These are phyloP conservation scores for Emmelina monodactyla DNA, from an alignment of 2,888 invertebrate genomes.

Conservation along the genomic window DNA sequence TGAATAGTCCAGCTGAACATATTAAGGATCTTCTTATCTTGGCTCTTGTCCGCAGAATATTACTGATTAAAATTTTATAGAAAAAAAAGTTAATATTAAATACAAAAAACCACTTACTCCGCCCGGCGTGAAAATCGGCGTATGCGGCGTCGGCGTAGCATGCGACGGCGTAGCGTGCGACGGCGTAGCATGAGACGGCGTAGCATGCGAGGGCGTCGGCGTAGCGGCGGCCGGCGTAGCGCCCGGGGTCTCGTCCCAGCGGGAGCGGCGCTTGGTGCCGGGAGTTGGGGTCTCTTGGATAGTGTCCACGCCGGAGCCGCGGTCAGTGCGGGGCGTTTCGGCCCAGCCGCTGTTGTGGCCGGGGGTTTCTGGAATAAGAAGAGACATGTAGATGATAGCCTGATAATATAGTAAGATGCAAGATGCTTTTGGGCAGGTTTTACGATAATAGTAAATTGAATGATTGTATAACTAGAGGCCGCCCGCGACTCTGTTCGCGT, in stretches of 20 bases:
- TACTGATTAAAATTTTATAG: too few relatives aligned
- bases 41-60: too few relatives aligned
- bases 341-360: slow-evolving; percentile 98
- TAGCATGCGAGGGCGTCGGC: slow-evolving; percentile 75
- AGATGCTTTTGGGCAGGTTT: too few relatives aligned
- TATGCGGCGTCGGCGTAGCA: slow-evolving; percentile 70
- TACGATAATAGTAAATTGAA: too few relatives aligned
- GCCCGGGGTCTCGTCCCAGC: slow-evolving; percentile 99
- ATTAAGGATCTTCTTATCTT: too few relatives aligned
- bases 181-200: slow-evolving; percentile 77
- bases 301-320: slow-evolving; percentile 77
- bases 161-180: slow-evolving; percentile 77
- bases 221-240: slow-evolving; percentile 77
- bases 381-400: too few relatives aligned
- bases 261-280: slow-evolving; percentile 92
- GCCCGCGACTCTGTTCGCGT: too few relatives aligned
- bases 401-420: too few relatives aligned
- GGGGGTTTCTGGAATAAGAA: slow-evolving; percentile 78
- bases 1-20: too few relatives aligned
- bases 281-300: slow-evolving; percentile 95
- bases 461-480: too few relatives aligned
- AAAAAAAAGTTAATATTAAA: too few relatives aligned
- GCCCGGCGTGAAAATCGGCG: slow-evolving; percentile 80
- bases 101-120: slow-evolving; percentile 61
- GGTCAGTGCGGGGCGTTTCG: slow-evolving; percentile 96